phyloP scores from a whole-genome alignment of 1,140 invertebrate genomes.

The Lerema accius region DNA sequence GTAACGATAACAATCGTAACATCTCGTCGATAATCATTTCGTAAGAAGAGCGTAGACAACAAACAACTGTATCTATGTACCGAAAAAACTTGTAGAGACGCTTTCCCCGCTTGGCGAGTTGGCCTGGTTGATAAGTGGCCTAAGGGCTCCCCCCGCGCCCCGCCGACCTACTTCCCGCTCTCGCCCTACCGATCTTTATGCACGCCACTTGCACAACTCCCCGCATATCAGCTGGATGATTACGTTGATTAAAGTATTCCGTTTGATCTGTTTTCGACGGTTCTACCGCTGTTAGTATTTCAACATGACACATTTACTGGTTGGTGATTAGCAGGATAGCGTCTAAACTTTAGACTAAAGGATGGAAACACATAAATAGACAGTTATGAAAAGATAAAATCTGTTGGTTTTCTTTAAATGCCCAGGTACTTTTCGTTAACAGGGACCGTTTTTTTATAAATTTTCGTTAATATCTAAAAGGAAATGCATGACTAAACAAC shows the following conservation, averaged over 20 bases:
- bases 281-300: not conserved
- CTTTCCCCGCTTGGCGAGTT: slow-evolving; percentile 72
- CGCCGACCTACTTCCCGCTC: slow-evolving; percentile 70
- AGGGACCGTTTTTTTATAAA: too few species aligned
- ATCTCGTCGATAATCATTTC: slow-evolving; percentile 30
- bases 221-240: slow-evolving; percentile 76
- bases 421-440: too few species aligned
- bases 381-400: too few species aligned
- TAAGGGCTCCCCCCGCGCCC: slow-evolving; percentile 72
- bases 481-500: too few species aligned
- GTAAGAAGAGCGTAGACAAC: slow-evolving; percentile 41
- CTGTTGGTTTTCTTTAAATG: too few species aligned
- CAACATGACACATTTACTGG: not conserved
- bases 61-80: slow-evolving; percentile 46
- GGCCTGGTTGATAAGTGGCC: slow-evolving; percentile 77
- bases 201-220: slow-evolving; percentile 76
- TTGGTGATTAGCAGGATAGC: too few species aligned
- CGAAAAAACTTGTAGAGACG: slow-evolving; percentile 70
- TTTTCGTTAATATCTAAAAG: too few species aligned
- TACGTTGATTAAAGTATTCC: slow-evolving; percentile 54
- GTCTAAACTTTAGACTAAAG: too few species aligned
- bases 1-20: not conserved
- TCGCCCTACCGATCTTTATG: slow-evolving; percentile 77
- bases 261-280: slow-evolving; percentile 27
- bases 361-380: too few species aligned